Evolutionary conservation across 2,888 invertebrate genomes (phyloP).

Genomic region (Chrysolina oricalcia): DNA sequence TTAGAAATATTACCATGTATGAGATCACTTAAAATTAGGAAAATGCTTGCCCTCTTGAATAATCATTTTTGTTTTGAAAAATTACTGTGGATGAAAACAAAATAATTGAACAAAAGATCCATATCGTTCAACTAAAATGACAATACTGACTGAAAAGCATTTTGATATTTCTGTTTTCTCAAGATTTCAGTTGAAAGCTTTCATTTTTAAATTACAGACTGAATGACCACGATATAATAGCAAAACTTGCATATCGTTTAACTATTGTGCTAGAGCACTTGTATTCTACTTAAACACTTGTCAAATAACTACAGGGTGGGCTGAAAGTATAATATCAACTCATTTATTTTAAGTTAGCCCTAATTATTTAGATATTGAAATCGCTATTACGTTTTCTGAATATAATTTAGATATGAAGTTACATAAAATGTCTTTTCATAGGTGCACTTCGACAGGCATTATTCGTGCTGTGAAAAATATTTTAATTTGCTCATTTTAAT

Average conservation of each 20-base stretch:
- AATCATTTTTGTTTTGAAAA: background rate
- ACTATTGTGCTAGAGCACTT: background rate
- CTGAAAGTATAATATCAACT: background rate
- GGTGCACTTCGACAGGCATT: constrained; percentile 34
- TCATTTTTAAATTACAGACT: no score
- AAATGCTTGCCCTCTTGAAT: no score
- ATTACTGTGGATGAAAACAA: background rate
- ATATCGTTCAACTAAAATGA: background rate
- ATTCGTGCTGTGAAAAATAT: constrained; percentile 35
- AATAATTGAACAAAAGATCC: background rate
- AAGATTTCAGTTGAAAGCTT: background rate
- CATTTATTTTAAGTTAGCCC: background rate
- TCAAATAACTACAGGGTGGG: no score
- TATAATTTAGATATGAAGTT: background rate
- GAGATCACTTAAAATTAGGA: no score
- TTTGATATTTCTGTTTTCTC: no score
- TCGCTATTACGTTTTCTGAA: background rate
- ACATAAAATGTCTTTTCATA: no score
- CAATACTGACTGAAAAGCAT: background rate
- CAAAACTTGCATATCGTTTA: background rate
- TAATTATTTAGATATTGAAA: background rate
- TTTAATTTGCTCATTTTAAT: constrained; percentile 45
- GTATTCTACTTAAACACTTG: background rate
- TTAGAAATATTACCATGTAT: no score
- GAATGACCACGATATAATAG: background rate